Percentiles rank a stretch among this genome's conserved stretches.
Evolutionary conservation across 2,888 invertebrate genomes (phyloP).

Genomic region (Phyllotreta cruciferae): DNA sequence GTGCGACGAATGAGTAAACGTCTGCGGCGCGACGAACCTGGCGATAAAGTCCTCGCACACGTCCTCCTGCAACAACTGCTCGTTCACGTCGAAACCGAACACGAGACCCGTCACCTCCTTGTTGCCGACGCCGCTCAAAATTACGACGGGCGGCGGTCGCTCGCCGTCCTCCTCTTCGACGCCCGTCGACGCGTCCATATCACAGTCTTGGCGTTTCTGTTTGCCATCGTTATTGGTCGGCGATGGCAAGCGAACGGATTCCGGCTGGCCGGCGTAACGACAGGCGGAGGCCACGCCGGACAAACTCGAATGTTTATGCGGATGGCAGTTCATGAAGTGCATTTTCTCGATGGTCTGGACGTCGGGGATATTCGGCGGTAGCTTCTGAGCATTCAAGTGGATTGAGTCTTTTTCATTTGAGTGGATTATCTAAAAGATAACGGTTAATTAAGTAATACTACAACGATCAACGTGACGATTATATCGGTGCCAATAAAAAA

Average conservation of each 20-base stretch:
- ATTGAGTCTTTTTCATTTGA: slow-evolving; percentile 47
- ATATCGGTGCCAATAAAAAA: not conserved
- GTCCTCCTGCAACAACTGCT: slow-evolving; percentile 69
- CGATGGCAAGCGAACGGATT: slow-evolving; percentile 10
- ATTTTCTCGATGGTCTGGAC: slow-evolving; percentile 64
- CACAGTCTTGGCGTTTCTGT: slow-evolving; percentile 42
- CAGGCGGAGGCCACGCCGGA: slow-evolving; percentile 3
- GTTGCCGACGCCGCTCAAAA: slow-evolving; percentile 68
- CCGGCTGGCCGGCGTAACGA: slow-evolving; percentile 6
- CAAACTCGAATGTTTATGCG: slow-evolving; percentile 20
- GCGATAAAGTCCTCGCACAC: slow-evolving; percentile 60
- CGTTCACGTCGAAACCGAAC: slow-evolving; percentile 82
- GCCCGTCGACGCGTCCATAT: slow-evolving; percentile 43
- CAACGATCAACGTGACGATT: not conserved
- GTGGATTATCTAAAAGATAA: slow-evolving; percentile 47
- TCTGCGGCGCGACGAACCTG: slow-evolving; percentile 60
- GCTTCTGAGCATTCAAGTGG: slow-evolving; percentile 48
- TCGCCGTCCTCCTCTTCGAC: slow-evolving; percentile 28
- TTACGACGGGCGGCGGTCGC: slow-evolving; percentile 73
- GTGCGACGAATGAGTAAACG: slow-evolving; percentile 58
- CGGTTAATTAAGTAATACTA: not conserved
- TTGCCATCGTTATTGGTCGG: slow-evolving; percentile 16
- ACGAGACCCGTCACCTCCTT: slow-evolving; percentile 72
- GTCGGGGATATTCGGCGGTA: slow-evolving; percentile 59
- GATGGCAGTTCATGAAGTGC: slow-evolving; percentile 59